Evolutionary conservation across 1,140 invertebrate genomes (phyloP), one percentile per base, ranked within the genome.

Genomic region (Gonatopus flavifemur): DNA sequence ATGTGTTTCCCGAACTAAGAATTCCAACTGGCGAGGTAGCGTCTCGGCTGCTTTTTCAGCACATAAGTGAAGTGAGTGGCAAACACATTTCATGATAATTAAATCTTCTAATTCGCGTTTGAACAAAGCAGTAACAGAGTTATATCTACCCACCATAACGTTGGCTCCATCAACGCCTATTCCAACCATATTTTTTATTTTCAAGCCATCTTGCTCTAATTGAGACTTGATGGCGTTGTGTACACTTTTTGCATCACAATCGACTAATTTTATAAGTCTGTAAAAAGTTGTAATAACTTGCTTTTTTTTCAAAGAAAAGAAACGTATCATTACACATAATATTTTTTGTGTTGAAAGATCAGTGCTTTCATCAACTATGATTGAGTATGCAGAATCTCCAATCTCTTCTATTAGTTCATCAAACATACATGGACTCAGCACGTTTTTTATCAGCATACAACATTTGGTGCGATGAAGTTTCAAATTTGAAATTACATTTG

Each of bases 1-100:
- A n/a, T n/a, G n/a, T n/a, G n/a, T n/a, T n/a, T 66, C 58, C 55
- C 52, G 50, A 13, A 67, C 54, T 25, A 67, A 37, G 59, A 52
- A 66, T 18, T 66, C 51, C n/a, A 55, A 38, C 19, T 46, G 46
- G 5, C 53, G 31, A 18, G 52, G 56, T n/a, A 55, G 24, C 9
- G 20, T 20, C 32, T 55, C 21, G 20, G 33, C 19, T 41, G 52
- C 56, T 16, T 51, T 44, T 47, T 55, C 52, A 44, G 47, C 48
- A 16, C 15, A 38, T 25, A 56, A 39, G 36, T 47, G 47, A 13
- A 59, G n/a, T n/a, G n/a, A n/a, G n/a, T n/a, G n/a, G n/a, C n/a
- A n/a, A n/a, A n/a, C n/a, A n/a, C n/a, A n/a, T 25, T 44, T 38
- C 12, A 52, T 42, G 24, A 55, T 25, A 22, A 55, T 47, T 37